These are phyloP conservation scores for Jacana jacana DNA, from an alignment of 2,113 vertebrate species.

Conservation along the genomic window DNA sequence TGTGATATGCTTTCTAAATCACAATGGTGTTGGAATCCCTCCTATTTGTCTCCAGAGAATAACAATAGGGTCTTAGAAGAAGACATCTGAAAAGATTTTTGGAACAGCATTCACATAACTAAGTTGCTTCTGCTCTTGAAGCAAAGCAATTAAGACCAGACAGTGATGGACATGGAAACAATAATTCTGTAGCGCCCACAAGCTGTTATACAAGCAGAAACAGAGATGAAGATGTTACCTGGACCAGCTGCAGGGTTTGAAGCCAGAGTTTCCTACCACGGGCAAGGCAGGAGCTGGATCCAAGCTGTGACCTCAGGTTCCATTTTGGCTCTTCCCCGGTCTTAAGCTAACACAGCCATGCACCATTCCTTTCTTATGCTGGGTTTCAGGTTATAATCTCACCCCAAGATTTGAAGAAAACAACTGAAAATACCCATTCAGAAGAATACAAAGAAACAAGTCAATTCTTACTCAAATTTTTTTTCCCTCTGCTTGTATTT, in stretches of 20 bases:
- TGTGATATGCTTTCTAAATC: neutral
- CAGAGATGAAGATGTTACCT: neutral
- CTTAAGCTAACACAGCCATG: neutral
- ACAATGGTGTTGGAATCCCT: neutral
- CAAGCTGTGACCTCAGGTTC: neutral
- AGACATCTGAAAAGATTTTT: neutral
- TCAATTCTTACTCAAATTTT: fast-evolving
- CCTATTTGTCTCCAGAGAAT: neutral
- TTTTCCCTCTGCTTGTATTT: neutral
- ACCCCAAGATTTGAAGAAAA: neutral
- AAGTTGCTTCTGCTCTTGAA: neutral
- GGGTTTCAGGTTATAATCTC: neutral
- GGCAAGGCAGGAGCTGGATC: neutral
- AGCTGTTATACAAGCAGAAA: neutral
- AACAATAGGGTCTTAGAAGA: neutral
- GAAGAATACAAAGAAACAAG: neutral
- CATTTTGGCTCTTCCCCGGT: neutral
- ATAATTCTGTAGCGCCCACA: neutral
- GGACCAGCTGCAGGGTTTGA: neutral
- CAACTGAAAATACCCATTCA: neutral
- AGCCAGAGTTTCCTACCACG: neutral
- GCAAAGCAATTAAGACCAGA: neutral
- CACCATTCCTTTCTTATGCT: neutral
- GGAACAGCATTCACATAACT: neutral
- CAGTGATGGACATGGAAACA: neutral